Conservation (phyloP, 2,888 invertebrate genomes). For the Nemoura dubitans region DNA sequence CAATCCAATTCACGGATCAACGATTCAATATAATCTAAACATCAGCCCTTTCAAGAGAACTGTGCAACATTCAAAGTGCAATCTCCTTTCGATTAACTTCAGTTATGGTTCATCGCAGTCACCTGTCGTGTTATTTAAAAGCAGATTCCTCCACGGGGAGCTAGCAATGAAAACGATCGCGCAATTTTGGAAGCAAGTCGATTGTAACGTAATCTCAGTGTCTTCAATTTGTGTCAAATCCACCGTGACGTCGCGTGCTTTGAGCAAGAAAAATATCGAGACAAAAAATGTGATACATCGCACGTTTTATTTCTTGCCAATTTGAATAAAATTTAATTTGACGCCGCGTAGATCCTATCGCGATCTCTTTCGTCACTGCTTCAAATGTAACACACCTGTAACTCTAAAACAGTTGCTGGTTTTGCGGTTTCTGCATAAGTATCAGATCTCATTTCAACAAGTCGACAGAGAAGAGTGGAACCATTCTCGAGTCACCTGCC, state of each 20-base stretch:
- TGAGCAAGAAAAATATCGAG: not conserved
- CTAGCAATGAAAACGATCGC: not conserved
- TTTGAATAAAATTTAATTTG: no score
- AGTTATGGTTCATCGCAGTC: not conserved
- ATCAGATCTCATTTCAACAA: not conserved
- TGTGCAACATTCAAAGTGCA: no score
- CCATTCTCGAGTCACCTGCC: conserved; percentile 25
- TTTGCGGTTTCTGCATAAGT: not conserved
- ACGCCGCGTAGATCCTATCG: no score
- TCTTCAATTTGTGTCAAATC: not conserved
- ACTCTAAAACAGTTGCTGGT: not conserved
- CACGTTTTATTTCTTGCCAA: not conserved
- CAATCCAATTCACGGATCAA: no score
- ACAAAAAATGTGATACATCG: not conserved
- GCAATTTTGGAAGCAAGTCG: not conserved
- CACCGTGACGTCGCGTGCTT: not conserved
- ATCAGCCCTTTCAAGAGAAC: no score
- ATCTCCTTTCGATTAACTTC: not conserved
- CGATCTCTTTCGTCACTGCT: not conserved
- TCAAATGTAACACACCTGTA: not conserved
- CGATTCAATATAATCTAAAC: no score
- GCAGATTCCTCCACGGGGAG: not conserved
- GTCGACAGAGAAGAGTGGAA: not conserved
- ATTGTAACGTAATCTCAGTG: not conserved
- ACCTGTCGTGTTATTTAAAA: not conserved